Evolutionary conservation across 64 coral and sea anemone species (phyloP).

Genomic region (Hydrozoanthus tunicans): DNA sequence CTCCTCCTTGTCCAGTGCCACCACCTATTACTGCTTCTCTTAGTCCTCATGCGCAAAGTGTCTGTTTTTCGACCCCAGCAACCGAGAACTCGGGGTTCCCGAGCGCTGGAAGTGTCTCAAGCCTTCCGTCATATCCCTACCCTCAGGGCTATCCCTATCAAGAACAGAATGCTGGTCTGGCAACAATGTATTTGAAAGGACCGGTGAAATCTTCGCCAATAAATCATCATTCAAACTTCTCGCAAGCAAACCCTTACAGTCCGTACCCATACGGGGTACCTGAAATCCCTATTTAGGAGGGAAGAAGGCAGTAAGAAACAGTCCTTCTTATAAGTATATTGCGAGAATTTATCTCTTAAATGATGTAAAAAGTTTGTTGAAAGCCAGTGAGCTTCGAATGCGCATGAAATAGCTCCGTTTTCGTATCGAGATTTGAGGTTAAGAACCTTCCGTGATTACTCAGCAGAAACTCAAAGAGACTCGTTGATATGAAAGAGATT

Average conservation of each 20-base stretch:
- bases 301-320: not conserved
- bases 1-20: conserved; percentile 70
- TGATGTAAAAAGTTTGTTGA: conserved; percentile 10
- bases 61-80: conserved; percentile 77
- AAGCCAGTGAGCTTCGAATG: conserved; percentile 50
- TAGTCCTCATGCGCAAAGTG: conserved; percentile 64
- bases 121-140: conserved; percentile 69
- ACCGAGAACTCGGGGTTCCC: conserved; percentile 71
- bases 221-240: conserved; percentile 91
- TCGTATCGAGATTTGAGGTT: conserved; percentile 61
- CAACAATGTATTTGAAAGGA: conserved; percentile 79
- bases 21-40: conserved; percentile 78
- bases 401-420: conserved; percentile 7
- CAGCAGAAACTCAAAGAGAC: conserved; percentile 51
- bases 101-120: conserved; percentile 65
- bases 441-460: conserved; percentile 76
- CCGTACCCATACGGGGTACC: conserved; percentile 81
- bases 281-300: conserved; percentile 90
- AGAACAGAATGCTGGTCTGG: conserved; percentile 74
- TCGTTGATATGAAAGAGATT: conserved; percentile 63
- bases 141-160: conserved; percentile 78
- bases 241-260: conserved; percentile 75
- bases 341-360: conserved; percentile 17
- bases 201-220: conserved; percentile 68
- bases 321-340: conserved; percentile 36